Evolutionary conservation across 2,888 invertebrate species (phyloP), one percentile per base, ranked within the genome.

Genomic region (Diadegma fenestrale): DNA sequence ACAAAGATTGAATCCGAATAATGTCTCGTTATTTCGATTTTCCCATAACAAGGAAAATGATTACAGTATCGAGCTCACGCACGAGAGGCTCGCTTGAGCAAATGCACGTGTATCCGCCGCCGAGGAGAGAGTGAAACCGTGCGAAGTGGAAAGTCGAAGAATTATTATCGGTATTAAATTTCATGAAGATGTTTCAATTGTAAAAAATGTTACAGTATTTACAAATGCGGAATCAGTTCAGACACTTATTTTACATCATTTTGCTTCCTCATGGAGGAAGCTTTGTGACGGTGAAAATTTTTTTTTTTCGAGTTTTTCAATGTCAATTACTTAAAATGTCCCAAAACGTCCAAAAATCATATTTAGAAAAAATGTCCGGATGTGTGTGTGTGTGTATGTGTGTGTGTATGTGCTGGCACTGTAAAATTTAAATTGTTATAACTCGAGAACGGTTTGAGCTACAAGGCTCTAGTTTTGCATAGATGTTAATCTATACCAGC

Each of bases 71-170:
- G 61, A 45, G n/a, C 22, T 19, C 51, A 51, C 30, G 19, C 69
- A 51, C 48, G 17, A 30, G 84, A 82, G 84, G 84, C 71, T 82
- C 64, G 64, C 61, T 66, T 12, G 66, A 71, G 61, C 81, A 87
- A 85, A 3, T 26, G 3, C 22, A 26, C 82, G 75, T 77, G 48
- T 19, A n/a, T 17, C 26, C 6, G 43, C n/a, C n/a, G n/a, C n/a
- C n/a, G 75, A 54, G n/a, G 33, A 14, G 19, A n/a, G 80, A 87
- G 89, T 89, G 89, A 89, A 89, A 89, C 80, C 89, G 88, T 90
- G 89, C 80, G 89, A 90, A 90, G 80, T 80, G 79, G 82, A 84
- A 82, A 87, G 51, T 80, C 37, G 26, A 79, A 78, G 84, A 82
- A 78, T 82, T 82, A 84, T 87, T 80, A 84, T 87, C 78, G 87